Evolutionary conservation across 2,888 invertebrate species (phyloP), one percentile per base, ranked within the genome.

Genomic region (Drosophila nr. perissopoda): DNA sequence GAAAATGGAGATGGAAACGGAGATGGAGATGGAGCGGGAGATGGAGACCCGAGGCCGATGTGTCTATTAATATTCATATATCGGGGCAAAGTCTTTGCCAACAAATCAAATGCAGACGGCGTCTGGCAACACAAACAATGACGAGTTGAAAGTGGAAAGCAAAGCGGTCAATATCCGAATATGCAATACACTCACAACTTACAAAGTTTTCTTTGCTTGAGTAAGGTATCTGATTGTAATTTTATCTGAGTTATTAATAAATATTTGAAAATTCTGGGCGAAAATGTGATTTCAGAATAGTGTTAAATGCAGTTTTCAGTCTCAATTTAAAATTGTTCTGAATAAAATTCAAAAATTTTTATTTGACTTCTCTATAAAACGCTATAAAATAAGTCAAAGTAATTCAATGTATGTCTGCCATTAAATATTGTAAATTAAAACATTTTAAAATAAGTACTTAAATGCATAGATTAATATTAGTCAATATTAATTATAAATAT

Each of bases 11-110:
- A 31, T 5, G n/a, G 31, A 46, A 27, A 46, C 49, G 36, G 56
- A 42, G 40, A 21, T n/a, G 48, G 18, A 51, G 6, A 2, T 7
- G 40, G 33, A 4, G 10, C 21, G 46, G 7, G n/a, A 31, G 36
- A 6, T 18, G 16, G 13, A 54, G 61, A 63, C 79, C 72, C 69
- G 51, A 67, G 81, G 60, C 72, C 51, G 79, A 59, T 65, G 81
- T 67, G 70, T 81, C 85, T 83, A 89, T 89, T 87, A 89, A 87
- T 87, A 89, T 87, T 89, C 86, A 87, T 87, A 87, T 83, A 88
- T 85, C 82, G 82, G 59, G 64, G 56, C 75, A 77, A 73, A 73
- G 78, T 70, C 83, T 69, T 46, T 62, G 76, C 70, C 67, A 68
- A 86, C 79, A 83, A 88, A 85, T 88, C 84, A 85, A 85, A 74